Evolutionary conservation across 2,888 invertebrate species (phyloP), one percentile per base, ranked within the genome.

Genomic region (Epirrhoe tristata): DNA sequence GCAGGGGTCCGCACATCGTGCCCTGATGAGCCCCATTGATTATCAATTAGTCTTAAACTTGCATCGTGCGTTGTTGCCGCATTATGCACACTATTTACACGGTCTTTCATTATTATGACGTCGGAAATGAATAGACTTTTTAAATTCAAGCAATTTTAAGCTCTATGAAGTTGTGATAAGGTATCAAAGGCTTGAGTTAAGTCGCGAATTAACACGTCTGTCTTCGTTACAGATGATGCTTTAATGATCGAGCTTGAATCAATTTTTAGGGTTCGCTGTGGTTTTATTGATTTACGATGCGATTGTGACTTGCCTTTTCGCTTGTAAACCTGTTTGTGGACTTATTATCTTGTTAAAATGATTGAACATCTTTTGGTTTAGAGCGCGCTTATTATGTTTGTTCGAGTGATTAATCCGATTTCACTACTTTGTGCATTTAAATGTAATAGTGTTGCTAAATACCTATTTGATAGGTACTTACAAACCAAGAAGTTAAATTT

Each of bases 1-100:
- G 68, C 48, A 70, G 72, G 75, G 75, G 71, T 32, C 62, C 70
- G 36, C 71, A 57, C 65, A 62, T 83, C 80, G 84, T 84, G 80
- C 80, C 75, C 78, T 77, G 75, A 81, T 82, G 83, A 76, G 72
- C 83, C 82, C 91, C 90, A 92, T 90, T 90, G 93, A 92, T 93
- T 93, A 93, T 93, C 93, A 92, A 93, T 93, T 93, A 91, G 90
- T 91, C 87, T 88, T 90, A 86, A 89, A 84, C 88, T 88, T 84
- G 86, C 88, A 89, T 88, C 89, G 88, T 88, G 82, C 85, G 84
- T 82, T 89, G 88, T 88, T 84, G 84, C 79, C 83, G 83, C 85
- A 91, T 93, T 93, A 91, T 91, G 84, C 86, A 90, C 89, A 90
- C 86, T 91, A 86, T 92, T 93, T 93, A 93, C 86, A 91, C 87